phyloP scores from a whole-genome alignment of 2,797 vertebrate species.

The Clamator glandarius region DNA sequence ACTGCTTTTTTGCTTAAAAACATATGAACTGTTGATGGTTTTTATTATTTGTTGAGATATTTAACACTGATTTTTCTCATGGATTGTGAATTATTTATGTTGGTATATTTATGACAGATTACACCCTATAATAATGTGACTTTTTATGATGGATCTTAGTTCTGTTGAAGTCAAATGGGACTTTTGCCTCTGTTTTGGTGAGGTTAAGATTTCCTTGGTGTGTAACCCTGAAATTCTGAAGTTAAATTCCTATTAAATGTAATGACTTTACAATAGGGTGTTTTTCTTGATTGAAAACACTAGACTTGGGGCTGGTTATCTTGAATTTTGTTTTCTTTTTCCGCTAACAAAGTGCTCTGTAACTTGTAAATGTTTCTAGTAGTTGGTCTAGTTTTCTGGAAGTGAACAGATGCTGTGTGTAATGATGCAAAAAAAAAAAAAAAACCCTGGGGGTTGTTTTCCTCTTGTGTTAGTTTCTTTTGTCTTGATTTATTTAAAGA shows the following conservation, averaged over 20 bases:
- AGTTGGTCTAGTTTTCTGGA: not conserved
- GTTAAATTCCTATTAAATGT: not conserved
- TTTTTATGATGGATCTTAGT: not conserved
- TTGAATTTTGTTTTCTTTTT: slow-evolving; percentile 10
- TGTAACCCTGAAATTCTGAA: not conserved
- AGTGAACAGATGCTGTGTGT: not conserved
- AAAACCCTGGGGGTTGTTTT: not conserved
- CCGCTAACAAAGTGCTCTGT: not conserved
- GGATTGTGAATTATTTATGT: slow-evolving; percentile 36
- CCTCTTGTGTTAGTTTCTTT: not conserved
- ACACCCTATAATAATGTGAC: not conserved
- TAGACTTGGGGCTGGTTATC: not conserved
- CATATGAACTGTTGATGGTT: not conserved
- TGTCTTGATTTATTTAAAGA: slow-evolving; percentile 28
- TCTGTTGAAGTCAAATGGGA: not conserved
- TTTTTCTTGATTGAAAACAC: not conserved
- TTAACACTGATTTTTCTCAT: not conserved
- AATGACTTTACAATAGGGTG: not conserved
- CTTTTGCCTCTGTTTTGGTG: not conserved
- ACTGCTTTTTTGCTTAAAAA: not conserved
- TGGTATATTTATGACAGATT: slow-evolving; percentile 12
- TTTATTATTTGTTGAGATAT: slow-evolving; percentile 36
- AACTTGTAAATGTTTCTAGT: slow-evolving; percentile 10
- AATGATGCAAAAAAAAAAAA: not conserved
- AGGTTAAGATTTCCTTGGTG: not conserved